A percentile compares a stretch with the other conserved stretches of the same genome.
Evolutionary conservation across 2,888 invertebrate species (phyloP).

Genomic region (Philereme transversata): DNA sequence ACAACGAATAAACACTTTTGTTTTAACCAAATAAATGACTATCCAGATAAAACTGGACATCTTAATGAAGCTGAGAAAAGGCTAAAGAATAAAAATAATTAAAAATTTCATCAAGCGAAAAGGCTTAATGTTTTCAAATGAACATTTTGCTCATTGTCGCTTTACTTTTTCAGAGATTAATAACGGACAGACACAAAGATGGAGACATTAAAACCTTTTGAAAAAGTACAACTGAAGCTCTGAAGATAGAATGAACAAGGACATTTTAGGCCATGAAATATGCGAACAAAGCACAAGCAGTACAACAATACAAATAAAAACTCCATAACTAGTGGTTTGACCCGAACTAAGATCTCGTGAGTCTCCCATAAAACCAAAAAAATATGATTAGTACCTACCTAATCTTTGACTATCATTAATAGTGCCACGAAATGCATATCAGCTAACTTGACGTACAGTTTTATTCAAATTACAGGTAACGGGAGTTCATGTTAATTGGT

Average conservation of each 20-base stretch:
- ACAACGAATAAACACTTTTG: constrained; percentile 30
- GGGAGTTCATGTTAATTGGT: no score
- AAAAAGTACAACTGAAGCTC: constrained; percentile 59
- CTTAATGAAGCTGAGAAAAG: constrained; percentile 36
- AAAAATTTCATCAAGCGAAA: constrained; percentile 63
- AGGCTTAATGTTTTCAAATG: constrained; percentile 57
- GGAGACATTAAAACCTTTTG: constrained; percentile 73
- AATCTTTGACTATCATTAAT: no score
- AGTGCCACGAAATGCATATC: no score
- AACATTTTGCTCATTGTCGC: constrained; percentile 63
- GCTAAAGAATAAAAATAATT: constrained; percentile 50
- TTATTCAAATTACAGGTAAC: no score
- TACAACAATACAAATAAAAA: no score
- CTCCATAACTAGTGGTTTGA: no score
- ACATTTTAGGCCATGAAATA: constrained; percentile 46
- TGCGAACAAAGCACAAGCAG: constrained; percentile 26
- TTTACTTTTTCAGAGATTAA: constrained; percentile 71
- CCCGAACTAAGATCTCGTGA: no score
- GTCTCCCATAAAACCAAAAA: no score
- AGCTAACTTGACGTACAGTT: no score
- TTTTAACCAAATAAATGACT: constrained; percentile 39
- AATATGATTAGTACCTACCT: no score
- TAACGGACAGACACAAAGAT: constrained; percentile 70
- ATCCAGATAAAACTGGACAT: constrained; percentile 39
- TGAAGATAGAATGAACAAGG: constrained; percentile 67